Percentiles rank a stretch among this genome's conserved stretches.
Evolutionary conservation across 2,113 vertebrate genomes (phyloP).

Genomic region (Myotis lucifugus): DNA sequence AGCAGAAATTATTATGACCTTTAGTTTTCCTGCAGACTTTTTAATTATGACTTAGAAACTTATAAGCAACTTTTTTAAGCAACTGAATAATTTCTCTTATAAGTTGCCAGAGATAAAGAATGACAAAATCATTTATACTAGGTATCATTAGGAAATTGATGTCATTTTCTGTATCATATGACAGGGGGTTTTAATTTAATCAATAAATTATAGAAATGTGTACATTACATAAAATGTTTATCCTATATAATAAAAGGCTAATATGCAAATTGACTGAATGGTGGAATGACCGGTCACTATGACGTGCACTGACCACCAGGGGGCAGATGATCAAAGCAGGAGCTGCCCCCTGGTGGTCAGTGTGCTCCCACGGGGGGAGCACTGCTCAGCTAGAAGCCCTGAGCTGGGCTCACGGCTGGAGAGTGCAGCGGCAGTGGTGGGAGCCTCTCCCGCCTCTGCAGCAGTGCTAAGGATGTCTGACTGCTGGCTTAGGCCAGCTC

Average conservation of each 20-base stretch:
- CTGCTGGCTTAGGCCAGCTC: too few species aligned
- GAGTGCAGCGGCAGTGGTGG: too few species aligned
- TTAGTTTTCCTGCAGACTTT: background rate
- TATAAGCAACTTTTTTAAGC: background rate
- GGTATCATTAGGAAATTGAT: background rate
- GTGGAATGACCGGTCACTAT: too few species aligned
- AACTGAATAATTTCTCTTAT: background rate
- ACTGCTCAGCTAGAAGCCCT: too few species aligned
- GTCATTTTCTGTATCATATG: background rate
- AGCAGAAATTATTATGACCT: background rate
- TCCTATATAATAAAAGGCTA: background rate
- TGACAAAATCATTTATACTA: background rate
- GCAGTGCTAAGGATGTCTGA: too few species aligned
- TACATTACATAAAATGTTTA: background rate
- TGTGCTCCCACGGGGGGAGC: too few species aligned
- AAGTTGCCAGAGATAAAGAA: background rate
- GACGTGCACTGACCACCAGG: too few species aligned
- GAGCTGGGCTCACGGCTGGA: too few species aligned
- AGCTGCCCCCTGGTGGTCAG: too few species aligned
- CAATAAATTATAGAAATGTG: background rate
- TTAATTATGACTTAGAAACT: background rate
- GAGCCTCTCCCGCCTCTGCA: too few species aligned
- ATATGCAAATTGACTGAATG: too few species aligned
- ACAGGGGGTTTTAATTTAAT: background rate
- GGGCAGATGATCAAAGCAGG: too few species aligned